A percentile compares a stretch with the other conserved stretches of the same genome.
Conservation (phyloP, 2,888 invertebrate genomes). For the Polyommatus iphigenia region DNA sequence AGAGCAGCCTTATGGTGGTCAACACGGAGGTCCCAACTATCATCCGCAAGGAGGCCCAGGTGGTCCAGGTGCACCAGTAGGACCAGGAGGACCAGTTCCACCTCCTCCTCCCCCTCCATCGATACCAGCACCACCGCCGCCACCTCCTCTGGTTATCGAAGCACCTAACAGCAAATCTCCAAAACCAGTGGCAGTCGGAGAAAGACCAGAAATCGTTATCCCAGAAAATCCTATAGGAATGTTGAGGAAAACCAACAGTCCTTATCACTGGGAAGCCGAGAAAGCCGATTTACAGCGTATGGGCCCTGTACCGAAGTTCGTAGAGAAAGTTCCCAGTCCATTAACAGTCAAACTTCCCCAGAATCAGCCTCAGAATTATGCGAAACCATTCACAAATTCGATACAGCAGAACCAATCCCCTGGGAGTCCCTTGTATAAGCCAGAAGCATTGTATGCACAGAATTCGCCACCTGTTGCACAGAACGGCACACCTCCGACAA, state of each 20-base stretch:
- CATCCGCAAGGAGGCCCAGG: slow-evolving; percentile 55
- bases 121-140: slow-evolving; percentile 78
- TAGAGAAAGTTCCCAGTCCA: slow-evolving; percentile 72
- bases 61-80: background rate
- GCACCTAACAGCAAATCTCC: slow-evolving; percentile 72
- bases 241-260: slow-evolving; percentile 85
- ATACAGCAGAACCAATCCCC: slow-evolving; percentile 63
- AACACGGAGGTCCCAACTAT: slow-evolving; percentile 53
- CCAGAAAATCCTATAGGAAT: slow-evolving; percentile 86
- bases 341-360: slow-evolving; percentile 72
- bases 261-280: slow-evolving; percentile 82
- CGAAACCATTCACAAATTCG: slow-evolving; percentile 52
- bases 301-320: slow-evolving; percentile 71
- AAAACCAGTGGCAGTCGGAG: slow-evolving; percentile 78
- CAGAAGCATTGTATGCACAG: slow-evolving; percentile 73
- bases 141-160: slow-evolving; percentile 81
- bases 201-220: slow-evolving; percentile 87
- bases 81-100: slow-evolving; percentile 52
- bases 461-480: slow-evolving; percentile 57
- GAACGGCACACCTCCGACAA: slow-evolving; percentile 62
- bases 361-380: slow-evolving; percentile 66
- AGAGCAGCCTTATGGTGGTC: slow-evolving; percentile 68
- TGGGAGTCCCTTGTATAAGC: slow-evolving; percentile 72
- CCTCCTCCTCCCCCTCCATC: slow-evolving; percentile 72
- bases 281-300: slow-evolving; percentile 77